Evolutionary conservation across 1,140 invertebrate genomes (phyloP), one percentile per base, ranked within the genome.

Genomic region (Drosophila lini): DNA sequence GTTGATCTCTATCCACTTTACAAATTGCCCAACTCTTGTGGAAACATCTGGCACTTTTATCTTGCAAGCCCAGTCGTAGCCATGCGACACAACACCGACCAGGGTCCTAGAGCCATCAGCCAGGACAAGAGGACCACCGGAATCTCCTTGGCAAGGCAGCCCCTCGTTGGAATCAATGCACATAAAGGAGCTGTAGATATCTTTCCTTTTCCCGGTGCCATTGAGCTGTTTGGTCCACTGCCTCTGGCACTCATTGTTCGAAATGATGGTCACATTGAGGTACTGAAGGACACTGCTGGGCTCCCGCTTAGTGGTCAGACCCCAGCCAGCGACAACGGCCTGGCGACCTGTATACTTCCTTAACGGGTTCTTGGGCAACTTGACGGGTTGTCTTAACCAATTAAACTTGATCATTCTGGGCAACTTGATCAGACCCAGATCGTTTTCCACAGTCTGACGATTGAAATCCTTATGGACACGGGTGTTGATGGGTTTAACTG

Each of bases 1-100:
- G 45, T 25, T 47, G 22, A 47, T 8, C 22, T 47, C 38, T 15
- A 85, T 85, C 82, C 82, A 85, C 34, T 41, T 19, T 0, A 79
- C 5, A 44, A 34, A 76, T 9, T 56, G 42, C 3, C 70, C 67
- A 13, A 85, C 82, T 1, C 82, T 57, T 3, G 58, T 85, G 9
- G 63, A 60, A 31, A 85, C 28, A 52, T 85, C 82, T 2, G 82
- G 83, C 15, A 85, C 25, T 3, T 28, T 60, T 0, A 62, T n/a
- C 16, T 38, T 28, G 9, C 83, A 85, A 11, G 40, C 45, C 8
- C 3, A 10, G 55, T 85, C 81, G 31, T 36, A 82, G 5, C 82
- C 82, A 16, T 85, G 82, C 1, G 82, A 88, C 2, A 85, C 76
- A 19, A 85, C 31, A 0, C 82, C 82, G 19, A 85, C 80, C 11